Evolutionary conservation across 2,888 invertebrate genomes (phyloP), one percentile per base, ranked within the genome.

Genomic region (Stenoptilia bipunctidactyla): DNA sequence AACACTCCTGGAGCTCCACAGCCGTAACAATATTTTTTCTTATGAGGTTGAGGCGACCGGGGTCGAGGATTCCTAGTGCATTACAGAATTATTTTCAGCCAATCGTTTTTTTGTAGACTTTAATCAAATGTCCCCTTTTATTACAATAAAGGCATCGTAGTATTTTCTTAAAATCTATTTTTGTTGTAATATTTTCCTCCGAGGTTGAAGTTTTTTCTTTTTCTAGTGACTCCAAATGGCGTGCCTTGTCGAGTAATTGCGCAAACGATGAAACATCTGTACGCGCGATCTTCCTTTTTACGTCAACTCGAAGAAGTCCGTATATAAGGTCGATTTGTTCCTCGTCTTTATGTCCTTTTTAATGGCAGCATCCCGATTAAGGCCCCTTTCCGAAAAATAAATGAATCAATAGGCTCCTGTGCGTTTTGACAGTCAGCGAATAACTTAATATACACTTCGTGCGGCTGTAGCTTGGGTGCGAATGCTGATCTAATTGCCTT

Each of bases 251-350:
- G 6, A 42, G n/a, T 12, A 43, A 27, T 1, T 45, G 38, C 9
- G 34, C 13, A 15, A 45, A 42, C 6, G 38, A 34, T 13, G 34
- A 30, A 2, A 45, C 38, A 3, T 42, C 40, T 3, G 30, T 15
- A 10, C 39, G 38, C 4, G 44, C 39, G 2, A 44, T 35, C 25
- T 40, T 38, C 34, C 34, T 42, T 15, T 36, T 42, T 10, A 45
- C 8, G 14, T 40, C 34, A 1, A 39, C 34, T 38, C 44, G 43
- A 2, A 45, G 27, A 12, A 49, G 36, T 1, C 49, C 49, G 37
- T 44, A 50, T 1, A 51, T 37, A 20, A 51, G 34, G 15, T 49
- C 50, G n/a, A 50, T 9, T 39, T 50, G 46, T n/a, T 44, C 44
- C 8, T 41, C 45, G 38, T 49, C 50, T 27, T 45, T 44, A 20